Evolutionary conservation across 2,797 vertebrate species (phyloP).

Genomic region (Ibycter americanus): DNA sequence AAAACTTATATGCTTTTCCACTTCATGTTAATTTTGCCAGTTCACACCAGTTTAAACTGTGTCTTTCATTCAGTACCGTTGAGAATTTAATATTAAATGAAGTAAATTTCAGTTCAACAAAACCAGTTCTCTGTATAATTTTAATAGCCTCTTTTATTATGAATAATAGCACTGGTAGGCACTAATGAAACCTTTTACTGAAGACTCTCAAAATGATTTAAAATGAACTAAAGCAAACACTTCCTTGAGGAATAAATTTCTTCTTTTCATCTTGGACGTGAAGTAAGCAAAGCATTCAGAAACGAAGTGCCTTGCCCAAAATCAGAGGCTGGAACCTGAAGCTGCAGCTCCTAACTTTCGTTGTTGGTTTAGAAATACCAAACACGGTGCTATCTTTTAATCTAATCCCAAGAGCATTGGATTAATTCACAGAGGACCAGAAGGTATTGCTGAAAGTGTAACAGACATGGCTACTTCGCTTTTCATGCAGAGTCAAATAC

Average conservation of each 20-base stretch:
- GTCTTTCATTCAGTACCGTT: not conserved
- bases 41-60: not conserved
- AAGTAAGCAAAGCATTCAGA: not conserved
- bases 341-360: not conserved
- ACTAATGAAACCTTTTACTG: not conserved
- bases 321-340: not conserved
- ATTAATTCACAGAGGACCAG: not conserved
- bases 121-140: not conserved
- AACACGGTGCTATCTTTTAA: not conserved
- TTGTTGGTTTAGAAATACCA: not conserved
- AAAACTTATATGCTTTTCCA: not conserved
- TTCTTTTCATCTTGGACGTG: not conserved
- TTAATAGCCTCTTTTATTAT: not conserved
- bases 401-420: not conserved
- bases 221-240: not conserved
- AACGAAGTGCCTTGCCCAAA: not conserved
- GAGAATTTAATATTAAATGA: not conserved
- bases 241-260: not conserved
- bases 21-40: not conserved
- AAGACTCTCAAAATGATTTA: not conserved
- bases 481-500: not conserved
- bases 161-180: not conserved
- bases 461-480: not conserved
- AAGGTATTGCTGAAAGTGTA: not conserved
- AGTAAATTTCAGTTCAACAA: slow-evolving; percentile 12